These are phyloP conservation scores for Leptura quadrifasciata DNA, from an alignment of 2,888 invertebrate species.

Conservation along the genomic window DNA sequence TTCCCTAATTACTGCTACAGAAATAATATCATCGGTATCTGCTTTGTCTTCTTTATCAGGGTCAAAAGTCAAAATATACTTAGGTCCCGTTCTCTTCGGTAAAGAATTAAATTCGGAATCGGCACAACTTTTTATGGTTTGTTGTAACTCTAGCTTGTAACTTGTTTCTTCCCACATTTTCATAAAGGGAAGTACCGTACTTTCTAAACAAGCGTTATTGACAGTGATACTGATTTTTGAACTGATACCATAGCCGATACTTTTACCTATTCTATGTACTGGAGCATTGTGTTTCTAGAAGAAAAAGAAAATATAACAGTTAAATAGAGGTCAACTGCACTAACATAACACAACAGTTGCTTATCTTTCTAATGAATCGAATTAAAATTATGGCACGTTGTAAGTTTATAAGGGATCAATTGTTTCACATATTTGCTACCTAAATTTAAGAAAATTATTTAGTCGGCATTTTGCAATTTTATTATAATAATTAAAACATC, in stretches of 20 bases:
- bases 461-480: too few relatives aligned
- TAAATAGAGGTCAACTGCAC: not conserved
- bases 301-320: conserved; percentile 35
- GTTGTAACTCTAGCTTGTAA: conserved; percentile 89
- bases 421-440: too few relatives aligned
- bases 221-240: conserved; percentile 79
- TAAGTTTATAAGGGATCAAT: too few relatives aligned
- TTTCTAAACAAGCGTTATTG: conserved; percentile 79
- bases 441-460: too few relatives aligned
- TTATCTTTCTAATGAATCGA: too few relatives aligned
- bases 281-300: conserved; percentile 76
- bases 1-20: conserved; percentile 94
- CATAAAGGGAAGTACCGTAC: conserved; percentile 81
- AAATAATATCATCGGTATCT: conserved; percentile 73
- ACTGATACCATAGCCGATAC: conserved; percentile 81
- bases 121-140: conserved; percentile 88
- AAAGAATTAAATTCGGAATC: conserved; percentile 86
- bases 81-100: conserved; percentile 80
- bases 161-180: conserved; percentile 97
- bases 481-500: too few relatives aligned
- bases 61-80: conserved; percentile 83
- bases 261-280: conserved; percentile 82
- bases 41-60: conserved; percentile 76
- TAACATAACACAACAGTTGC: too few relatives aligned
- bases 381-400: too few relatives aligned